A percentile compares a stretch with the other conserved stretches of the same genome.
These are phyloP conservation scores for Campoplex capitator DNA, from an alignment of 2,888 invertebrate genomes.

Conservation along the genomic window DNA sequence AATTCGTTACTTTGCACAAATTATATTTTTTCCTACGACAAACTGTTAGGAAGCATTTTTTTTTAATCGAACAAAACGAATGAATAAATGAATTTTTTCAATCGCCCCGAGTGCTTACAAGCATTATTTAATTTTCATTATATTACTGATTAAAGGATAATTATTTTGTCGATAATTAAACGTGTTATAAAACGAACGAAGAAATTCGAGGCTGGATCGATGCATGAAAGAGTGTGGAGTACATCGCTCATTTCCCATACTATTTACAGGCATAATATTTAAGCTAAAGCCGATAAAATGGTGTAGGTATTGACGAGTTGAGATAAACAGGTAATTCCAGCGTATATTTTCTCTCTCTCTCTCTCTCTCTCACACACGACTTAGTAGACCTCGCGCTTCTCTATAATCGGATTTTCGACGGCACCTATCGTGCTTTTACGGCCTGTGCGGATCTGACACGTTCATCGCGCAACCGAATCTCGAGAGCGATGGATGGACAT, in stretches of 20 bases:
- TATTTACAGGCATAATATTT: background rate
- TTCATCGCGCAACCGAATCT: constrained; percentile 18
- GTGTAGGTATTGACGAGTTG: constrained; percentile 3
- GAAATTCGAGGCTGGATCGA: background rate
- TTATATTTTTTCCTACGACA: background rate
- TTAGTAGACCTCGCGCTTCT: constrained; percentile 70
- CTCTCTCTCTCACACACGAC: constrained; percentile 68
- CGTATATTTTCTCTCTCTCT: constrained; percentile 72
- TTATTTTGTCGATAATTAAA: background rate
- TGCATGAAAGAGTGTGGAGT: background rate
- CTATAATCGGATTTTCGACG: constrained; percentile 77
- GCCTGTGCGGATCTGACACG: background rate
- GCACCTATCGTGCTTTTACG: constrained; percentile 29
- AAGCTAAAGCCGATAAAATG: background rate
- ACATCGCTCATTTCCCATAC: background rate
- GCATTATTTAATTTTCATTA: background rate
- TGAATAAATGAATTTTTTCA: background rate
- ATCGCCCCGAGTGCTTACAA: background rate
- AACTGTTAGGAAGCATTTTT: background rate
- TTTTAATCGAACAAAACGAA: background rate
- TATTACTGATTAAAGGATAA: background rate
- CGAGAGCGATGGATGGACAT: constrained; percentile 42
- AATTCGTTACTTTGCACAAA: background rate
- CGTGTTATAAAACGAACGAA: background rate
- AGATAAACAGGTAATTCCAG: constrained; percentile 77